Percentiles rank a stretch among this genome's conserved stretches.
These are phyloP conservation scores for Cetoscarus ocellatus DNA, from an alignment of 2,797 vertebrate species.

Conservation along the genomic window DNA sequence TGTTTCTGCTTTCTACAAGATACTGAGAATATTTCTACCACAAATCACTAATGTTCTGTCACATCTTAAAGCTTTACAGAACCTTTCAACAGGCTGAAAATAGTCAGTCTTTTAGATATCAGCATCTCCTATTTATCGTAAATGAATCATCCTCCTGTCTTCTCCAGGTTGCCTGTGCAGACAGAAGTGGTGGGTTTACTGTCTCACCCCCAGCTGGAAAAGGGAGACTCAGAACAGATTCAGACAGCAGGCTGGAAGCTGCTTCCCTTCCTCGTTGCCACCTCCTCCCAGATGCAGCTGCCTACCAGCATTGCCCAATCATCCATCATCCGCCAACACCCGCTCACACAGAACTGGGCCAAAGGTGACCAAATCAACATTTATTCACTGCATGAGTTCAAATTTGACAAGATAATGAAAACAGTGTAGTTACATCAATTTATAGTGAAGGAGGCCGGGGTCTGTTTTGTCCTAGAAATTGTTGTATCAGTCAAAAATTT, in stretches of 20 bases:
- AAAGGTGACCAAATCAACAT: conserved; percentile 76
- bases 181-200: conserved; percentile 81
- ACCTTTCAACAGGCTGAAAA: no score
- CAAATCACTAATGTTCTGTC: no score
- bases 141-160: neutral
- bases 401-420: no score
- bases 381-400: neutral
- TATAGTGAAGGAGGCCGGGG: no score
- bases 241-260: conserved; percentile 81
- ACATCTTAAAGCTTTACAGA: no score
- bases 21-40: no score
- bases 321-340: conserved; percentile 83
- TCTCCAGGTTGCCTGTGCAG: conserved; percentile 85
- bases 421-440: no score
- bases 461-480: no score
- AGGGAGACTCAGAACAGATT: conserved; percentile 72
- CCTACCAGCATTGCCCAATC: conserved; percentile 82
- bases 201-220: conserved; percentile 76
- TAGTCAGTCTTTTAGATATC: no score
- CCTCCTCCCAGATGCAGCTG: conserved; percentile 82
- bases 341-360: conserved; percentile 88
- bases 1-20: no score
- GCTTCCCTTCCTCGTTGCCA: conserved; percentile 89
- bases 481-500: no score
- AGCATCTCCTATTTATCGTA: no score